Evolutionary conservation across 2,888 invertebrate species (phyloP), one percentile per base, ranked within the genome.

Genomic region (Sylvicola cinctus): DNA sequence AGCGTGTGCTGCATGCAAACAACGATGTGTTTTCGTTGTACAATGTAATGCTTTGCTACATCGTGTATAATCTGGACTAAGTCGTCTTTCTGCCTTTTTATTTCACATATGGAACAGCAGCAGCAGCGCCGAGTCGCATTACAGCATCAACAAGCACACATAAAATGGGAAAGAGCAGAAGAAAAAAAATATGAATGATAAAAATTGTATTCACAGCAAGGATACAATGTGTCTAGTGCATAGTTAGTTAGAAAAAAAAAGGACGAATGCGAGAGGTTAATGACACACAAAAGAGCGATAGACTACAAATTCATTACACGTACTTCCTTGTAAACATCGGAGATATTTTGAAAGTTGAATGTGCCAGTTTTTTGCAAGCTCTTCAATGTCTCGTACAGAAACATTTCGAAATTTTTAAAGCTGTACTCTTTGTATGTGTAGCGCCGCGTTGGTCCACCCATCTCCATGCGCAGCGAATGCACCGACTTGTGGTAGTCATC

Each of bases 1-100:
- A 16, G 88, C 87, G 53, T 88, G 87, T 8, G 85, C 75, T 2
- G 87, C 85, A 51, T 90, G 88, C 51, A 78, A 75, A 58, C 90
- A 90, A 43, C 85, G 67, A 52, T 88, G 84, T 3, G 88, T 88
- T 48, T 78, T 77, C 43, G 76, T 79, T 11, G 83, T 83, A 52
- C 88, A 90, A 38, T 78, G 65, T 41, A 79, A 67, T 2, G 83
- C 79, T 52, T 81, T 80, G 45, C 76, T 76, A 14, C 57, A 65
- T 52, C 58, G 54, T 11, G 31, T 34, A 42, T 52, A 58, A 38
- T 58, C 58, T 31, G 58, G 58, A 38, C 57, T 58, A 28, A 67
- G 43, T 45, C 65, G 42, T 45, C 58, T 46, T 38, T 58, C 58
- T 34, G 58, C 58, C 58, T 58, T 40, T 26, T 46, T 4, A 38